Base-by-base conservation (phyloP, 2,113 vertebrate genomes). In the Dasyprocta punctata region DNA sequence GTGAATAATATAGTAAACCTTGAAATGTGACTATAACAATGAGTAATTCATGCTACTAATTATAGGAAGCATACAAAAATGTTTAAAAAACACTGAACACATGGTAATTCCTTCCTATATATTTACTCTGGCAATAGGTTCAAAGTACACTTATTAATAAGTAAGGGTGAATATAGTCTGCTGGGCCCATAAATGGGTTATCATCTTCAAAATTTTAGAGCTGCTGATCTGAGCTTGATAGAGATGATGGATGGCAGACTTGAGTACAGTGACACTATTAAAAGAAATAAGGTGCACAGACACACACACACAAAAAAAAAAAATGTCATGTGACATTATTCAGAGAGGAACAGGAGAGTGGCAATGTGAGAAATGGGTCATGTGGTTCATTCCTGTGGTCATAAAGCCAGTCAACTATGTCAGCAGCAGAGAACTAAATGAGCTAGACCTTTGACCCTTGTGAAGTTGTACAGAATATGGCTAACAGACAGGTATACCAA, bases 361-460 rank as follows among this genome's bases (percentile, higher is more conserved):
- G n/a, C 26, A 7, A 1, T 1, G 0, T 77, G 17, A 6, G 12
- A 14, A 12, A 36, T n/a, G 60, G 33, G 5, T 11, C 60, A 30
- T 1, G 10, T 1, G 3, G 4, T 2, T n/a, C 54, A 20, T 33
- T 28, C 3, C 22, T 44, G 13, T 22, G 33, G 26, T 38, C 44
- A 17, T 14, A 54, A 24, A 49, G 8, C 36, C 22, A 1, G 0
- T 44, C 12, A 24, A 49, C 22, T 52, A 60, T 22, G 14, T 28
- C 28, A 63, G 52, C 17, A 36, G 5, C 16, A 71, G 30, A 28
- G 36, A 81, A 78, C 38, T 0, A 41, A 7, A 14, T 30, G 56
- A 54, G 44, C 75, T 8, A 24, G 80, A 26, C 14, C 17, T 10
- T 26, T 14, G 3, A 16, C 3, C 7, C 47, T n/a, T 20, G 13